These are phyloP conservation scores for Epiblema foenella DNA, from an alignment of 2,888 invertebrate species.

Conservation along the genomic window DNA sequence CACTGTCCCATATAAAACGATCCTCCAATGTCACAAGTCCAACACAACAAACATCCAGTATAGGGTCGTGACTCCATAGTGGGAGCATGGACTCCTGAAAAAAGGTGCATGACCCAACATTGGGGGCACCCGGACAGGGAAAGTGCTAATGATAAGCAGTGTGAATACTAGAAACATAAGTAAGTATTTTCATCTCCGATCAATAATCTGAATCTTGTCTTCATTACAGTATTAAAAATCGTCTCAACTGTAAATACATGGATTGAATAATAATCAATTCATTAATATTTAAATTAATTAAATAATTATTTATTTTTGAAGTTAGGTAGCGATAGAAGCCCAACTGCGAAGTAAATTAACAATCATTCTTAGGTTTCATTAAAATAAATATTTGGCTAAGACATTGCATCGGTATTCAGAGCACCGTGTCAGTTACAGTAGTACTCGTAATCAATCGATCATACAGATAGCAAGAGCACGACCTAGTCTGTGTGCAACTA, in stretches of 20 bases:
- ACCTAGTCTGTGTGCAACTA: constrained; percentile 9
- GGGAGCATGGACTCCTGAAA: too few species aligned
- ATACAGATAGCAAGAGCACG: constrained; percentile 27
- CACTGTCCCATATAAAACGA: too few species aligned
- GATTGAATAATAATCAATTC: background rate
- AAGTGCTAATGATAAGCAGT: background rate
- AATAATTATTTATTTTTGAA: constrained; percentile 7
- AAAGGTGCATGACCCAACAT: too few species aligned
- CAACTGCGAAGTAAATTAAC: constrained; percentile 17
- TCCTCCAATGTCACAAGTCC: too few species aligned
- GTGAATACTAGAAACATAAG: background rate
- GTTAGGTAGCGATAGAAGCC: background rate
- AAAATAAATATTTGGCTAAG: too few species aligned
- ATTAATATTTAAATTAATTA: constrained; percentile 8
- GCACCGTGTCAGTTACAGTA: constrained; percentile 38
- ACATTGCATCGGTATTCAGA: constrained; percentile 21
- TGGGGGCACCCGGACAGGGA: too few species aligned
- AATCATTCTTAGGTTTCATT: background rate
- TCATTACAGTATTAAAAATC: background rate
- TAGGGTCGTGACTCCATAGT: too few species aligned
- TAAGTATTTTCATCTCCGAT: background rate
- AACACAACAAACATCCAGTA: too few species aligned
- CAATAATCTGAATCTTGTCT: background rate
- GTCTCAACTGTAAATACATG: too few species aligned
- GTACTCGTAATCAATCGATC: constrained; percentile 25